phyloP scores from a whole-genome alignment of 2,113 vertebrate species.

The Meriones unguiculatus region DNA sequence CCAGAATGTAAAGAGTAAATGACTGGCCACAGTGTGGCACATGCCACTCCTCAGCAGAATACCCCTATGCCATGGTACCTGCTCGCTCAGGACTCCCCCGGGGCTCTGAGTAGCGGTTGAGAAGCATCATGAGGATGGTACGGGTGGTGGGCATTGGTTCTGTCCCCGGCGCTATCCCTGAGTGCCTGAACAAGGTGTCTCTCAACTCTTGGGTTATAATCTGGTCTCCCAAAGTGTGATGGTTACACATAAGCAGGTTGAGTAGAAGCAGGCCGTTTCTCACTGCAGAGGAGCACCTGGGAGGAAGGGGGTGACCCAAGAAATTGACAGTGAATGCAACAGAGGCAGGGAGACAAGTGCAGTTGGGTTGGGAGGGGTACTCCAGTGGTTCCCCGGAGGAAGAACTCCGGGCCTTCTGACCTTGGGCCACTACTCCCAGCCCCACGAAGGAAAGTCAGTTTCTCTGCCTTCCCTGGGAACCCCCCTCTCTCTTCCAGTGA shows the following conservation, averaged over 20 bases:
- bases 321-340: constrained; percentile 23
- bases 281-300: constrained; percentile 91
- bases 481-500: not conserved
- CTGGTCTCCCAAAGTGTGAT: constrained; percentile 94
- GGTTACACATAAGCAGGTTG: constrained; percentile 92
- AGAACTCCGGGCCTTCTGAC: not conserved
- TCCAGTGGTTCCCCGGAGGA: not conserved
- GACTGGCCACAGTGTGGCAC: not conserved
- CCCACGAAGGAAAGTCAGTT: not conserved
- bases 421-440: constrained; percentile 4
- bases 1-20: not conserved
- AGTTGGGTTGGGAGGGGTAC: not conserved
- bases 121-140: constrained; percentile 89
- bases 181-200: constrained; percentile 87
- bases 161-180: constrained; percentile 81
- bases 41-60: not conserved
- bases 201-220: constrained; percentile 88
- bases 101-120: constrained; percentile 91
- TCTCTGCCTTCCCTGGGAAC: constrained; percentile 2
- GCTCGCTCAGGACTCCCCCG: constrained; percentile 69
- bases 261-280: constrained; percentile 93
- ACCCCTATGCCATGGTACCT: constrained; percentile 71
- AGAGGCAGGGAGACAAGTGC: not conserved
- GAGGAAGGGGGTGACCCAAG: constrained; percentile 16
- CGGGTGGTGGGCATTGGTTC: constrained; percentile 84